Evolutionary conservation across 2,888 invertebrate genomes (phyloP).

Genomic region (Catocala nupta): DNA sequence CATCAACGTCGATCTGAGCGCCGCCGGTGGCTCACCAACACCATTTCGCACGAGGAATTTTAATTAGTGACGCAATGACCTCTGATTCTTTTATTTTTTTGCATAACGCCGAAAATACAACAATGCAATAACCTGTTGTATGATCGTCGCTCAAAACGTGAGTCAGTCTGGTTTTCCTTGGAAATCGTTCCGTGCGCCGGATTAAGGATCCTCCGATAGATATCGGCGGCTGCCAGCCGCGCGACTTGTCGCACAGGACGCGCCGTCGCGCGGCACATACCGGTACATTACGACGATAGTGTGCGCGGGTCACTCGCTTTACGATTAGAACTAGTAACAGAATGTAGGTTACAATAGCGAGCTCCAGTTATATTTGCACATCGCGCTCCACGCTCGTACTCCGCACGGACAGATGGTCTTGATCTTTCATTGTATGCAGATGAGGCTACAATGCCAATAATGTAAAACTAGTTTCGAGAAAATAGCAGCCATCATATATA

Average conservation of each 20-base stretch:
- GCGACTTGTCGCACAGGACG: conserved; percentile 9
- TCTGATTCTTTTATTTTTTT: conserved; percentile 67
- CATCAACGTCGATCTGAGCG: conserved; percentile 43
- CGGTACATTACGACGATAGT: conserved; percentile 41
- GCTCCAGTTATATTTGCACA: conserved; percentile 27
- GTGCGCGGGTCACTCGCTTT: conserved; percentile 45
- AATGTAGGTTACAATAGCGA: conserved; percentile 50
- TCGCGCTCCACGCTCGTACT: conserved; percentile 12
- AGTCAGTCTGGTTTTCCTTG: conserved; percentile 63
- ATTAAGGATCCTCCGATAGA: conserved; percentile 10
- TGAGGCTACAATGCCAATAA: conserved; percentile 40
- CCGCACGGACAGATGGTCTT: conserved; percentile 35
- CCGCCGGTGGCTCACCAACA: conserved; percentile 58
- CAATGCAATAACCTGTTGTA: conserved; percentile 70
- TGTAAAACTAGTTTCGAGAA: conserved; percentile 39
- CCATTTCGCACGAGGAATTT: conserved; percentile 61
- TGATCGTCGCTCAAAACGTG: conserved; percentile 59
- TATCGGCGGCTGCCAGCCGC: conserved; percentile 7
- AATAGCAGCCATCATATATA: conserved; percentile 32
- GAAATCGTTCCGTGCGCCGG: conserved; percentile 31
- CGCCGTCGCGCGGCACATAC: conserved; percentile 25
- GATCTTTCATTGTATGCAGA: conserved; percentile 54
- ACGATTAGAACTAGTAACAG: conserved; percentile 40
- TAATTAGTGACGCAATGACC: conserved; percentile 78
- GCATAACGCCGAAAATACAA: conserved; percentile 64